Conservation (phyloP, 64 coral and sea anemone species). For the Montipora foliosa region DNA sequence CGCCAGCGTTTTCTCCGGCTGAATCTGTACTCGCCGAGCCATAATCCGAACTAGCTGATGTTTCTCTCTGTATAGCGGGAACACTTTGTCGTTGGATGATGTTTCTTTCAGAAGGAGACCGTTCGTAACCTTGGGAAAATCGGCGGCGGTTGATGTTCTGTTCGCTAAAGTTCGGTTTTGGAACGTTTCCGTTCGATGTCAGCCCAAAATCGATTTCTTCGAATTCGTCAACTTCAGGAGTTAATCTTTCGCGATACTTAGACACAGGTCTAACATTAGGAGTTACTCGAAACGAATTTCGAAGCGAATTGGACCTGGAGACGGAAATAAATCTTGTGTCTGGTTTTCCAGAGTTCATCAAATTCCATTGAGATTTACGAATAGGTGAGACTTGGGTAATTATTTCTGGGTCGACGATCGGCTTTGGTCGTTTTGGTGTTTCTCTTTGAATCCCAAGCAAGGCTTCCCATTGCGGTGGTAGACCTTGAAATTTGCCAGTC, state of each 20-base stretch:
- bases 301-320: conserved; percentile 87
- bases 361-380: conserved; percentile 80
- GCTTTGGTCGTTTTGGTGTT: conserved; percentile 68
- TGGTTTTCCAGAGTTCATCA: conserved; percentile 60
- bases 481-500: conserved; percentile 69
- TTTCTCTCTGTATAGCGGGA: conserved; percentile 74
- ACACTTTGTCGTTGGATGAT: conserved; percentile 12
- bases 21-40: conserved; percentile 93
- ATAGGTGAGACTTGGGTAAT: conserved; percentile 94
- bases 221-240: background rate
- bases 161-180: background rate
- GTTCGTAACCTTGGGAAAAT: conserved; percentile 39
- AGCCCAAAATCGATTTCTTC: background rate
- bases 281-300: conserved; percentile 79
- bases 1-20: conserved; percentile 62
- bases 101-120: conserved; percentile 22
- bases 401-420: conserved; percentile 88
- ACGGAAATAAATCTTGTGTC: conserved; percentile 74
- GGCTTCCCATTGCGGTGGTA: conserved; percentile 91
- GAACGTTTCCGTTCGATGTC: conserved; percentile 18
- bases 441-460: conserved; percentile 71
- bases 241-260: conserved; percentile 38
- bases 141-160: background rate
- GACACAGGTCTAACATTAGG: conserved; percentile 42
- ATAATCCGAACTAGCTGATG: conserved; percentile 89